Evolutionary conservation across 1,140 invertebrate species (phyloP), one percentile per base, ranked within the genome.

Genomic region (Neodiprion virginianus): DNA sequence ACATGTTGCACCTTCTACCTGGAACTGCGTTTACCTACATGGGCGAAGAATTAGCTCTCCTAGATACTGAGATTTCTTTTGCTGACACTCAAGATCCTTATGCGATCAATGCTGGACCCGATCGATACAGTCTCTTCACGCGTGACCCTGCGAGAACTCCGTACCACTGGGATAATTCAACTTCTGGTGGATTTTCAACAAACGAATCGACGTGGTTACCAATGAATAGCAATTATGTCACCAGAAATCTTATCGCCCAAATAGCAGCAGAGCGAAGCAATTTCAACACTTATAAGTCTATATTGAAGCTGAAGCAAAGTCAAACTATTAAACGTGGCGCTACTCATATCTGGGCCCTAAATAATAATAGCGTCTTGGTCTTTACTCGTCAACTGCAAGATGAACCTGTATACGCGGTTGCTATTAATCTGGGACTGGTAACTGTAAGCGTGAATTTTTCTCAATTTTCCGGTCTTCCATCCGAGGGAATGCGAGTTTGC

Each of bases 1-100:
- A 94, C 79, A 94, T 95, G 88, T 86, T 96, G n/a, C 90, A 91
- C 17, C 85, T 94, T 53, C 80, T 96, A 47, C 94, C 94, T 48
- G 95, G 95, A 0, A 93, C 94, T 49, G 91, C 93, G 1, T 90
- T 95, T 3, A 92, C 92, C 66, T 96, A 96, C 84, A 94, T 96
- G 87, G 95, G 93, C 10, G 93, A 94, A 80, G 93, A 94, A 80
- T 89, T 94, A 40, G 92, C 90, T 9, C 95, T 96, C 93, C 81
- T 89, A 47, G 91, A 95, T 83, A 89, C 88, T 49, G 79, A 87
- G 1, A 85, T 91, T n/a, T 82, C 80, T 40, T 92, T 89, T 89
- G 77, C 87, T 48, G 87, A 90, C 14, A 92, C 91, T 0, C 81
- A 88, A n/a, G 91, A 92, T 82, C 90, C 91, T 0, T 84, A 87